Base-by-base conservation (phyloP, 2,888 invertebrate genomes). In the Rhagium mordax region DNA sequence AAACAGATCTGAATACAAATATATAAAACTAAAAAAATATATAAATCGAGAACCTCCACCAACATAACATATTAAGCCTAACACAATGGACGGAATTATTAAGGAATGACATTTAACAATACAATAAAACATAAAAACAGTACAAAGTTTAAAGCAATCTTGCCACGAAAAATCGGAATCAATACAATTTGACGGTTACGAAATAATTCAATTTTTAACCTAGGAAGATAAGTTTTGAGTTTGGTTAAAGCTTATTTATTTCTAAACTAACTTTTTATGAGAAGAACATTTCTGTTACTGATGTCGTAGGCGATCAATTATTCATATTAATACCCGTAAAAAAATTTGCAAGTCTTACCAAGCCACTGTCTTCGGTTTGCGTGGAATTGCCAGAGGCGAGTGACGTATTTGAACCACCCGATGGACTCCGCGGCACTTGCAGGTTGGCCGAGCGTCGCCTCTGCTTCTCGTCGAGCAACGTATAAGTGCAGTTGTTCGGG, bases 401-500 rank as follows among this genome's bases (percentile, higher is more conserved):
- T 60, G 93, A 93, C 76, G 92, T 91, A 78, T 91, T 91, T 49
- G 95, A 94, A 74, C 93, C 92, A 80, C 94, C 94, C 75, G 95
- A 94, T 13, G 95, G 94, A 78, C 94, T 93, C 85, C 94, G 92
- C 53, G 91, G 90, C 69, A 90, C 89, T 78, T 88, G 89, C 18
- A 90, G 85, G 85, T 89, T 85, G 48, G 89, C 88, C 79, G 88
- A 88, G 53, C 89, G 84, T 41, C 89, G 80, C 71, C 86, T 84
- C 70, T 86, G 83, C 77, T 85, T 85, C 69, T 86, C 86, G 74
- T 84, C 80, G 51, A 89, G 84, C 24, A 87, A 81, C 16, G 82
- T 83, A 79, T 91, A 91, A 70, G 93, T 93, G 90, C 99, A 99
- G 90, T 99, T 98, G 87, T 98, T 98, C 61, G 99, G 99, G 78